Conservation (phyloP, 2,113 vertebrate genomes). For the Rhinichthys klamathensis region DNA sequence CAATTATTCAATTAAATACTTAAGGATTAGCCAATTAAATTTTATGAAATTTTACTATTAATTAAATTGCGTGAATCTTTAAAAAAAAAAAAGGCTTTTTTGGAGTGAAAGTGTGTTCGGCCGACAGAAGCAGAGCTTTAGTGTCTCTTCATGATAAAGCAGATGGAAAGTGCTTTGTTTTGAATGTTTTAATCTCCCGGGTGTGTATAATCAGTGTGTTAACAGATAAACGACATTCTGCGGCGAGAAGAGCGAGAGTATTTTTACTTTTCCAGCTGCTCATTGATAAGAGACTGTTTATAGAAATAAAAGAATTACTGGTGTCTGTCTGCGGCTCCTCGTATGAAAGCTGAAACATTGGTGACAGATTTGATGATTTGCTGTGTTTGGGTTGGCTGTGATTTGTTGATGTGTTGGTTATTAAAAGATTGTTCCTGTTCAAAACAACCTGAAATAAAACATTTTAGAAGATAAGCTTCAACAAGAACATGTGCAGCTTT, state of each 20-base stretch:
- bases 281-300: background rate
- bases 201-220: background rate
- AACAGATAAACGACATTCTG: background rate
- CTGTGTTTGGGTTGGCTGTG: background rate
- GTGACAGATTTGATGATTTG: background rate
- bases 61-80: too few species aligned
- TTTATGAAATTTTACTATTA: too few species aligned
- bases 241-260: background rate
- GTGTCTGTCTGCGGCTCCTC: background rate
- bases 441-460: background rate
- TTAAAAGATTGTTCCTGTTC: conserved; percentile 1
- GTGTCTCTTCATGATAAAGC: background rate
- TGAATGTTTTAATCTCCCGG: background rate
- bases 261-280: background rate
- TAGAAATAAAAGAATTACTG: conserved; percentile 4
- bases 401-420: background rate
- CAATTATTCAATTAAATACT: too few species aligned
- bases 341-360: background rate
- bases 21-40: too few species aligned
- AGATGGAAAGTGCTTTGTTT: background rate
- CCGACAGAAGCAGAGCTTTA: background rate
- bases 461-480: background rate
- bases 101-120: background rate
- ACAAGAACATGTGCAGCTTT: background rate
- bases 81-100: too few species aligned